Percentiles rank a stretch among this genome's conserved stretches.
These are phyloP conservation scores for Lathronympha strigana DNA, from an alignment of 2,888 invertebrate species.

Conservation along the genomic window DNA sequence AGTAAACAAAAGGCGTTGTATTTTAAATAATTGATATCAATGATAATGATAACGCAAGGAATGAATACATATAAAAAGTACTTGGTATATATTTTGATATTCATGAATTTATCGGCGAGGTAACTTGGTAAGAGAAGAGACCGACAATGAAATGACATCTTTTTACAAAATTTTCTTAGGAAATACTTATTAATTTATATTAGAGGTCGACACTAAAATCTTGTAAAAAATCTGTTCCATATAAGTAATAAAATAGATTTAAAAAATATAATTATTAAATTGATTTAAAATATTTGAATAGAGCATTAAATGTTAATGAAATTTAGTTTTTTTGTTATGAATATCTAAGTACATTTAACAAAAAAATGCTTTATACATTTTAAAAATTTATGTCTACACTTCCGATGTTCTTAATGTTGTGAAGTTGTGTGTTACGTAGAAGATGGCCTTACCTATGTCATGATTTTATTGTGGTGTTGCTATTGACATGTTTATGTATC, in stretches of 20 bases:
- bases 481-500: slow-evolving; percentile 41
- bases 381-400: slow-evolving; percentile 61
- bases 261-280: slow-evolving; percentile 64
- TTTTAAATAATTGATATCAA: slow-evolving; percentile 66
- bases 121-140: slow-evolving; percentile 55
- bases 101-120: slow-evolving; percentile 73
- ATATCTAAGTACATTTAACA: slow-evolving; percentile 39
- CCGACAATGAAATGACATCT: slow-evolving; percentile 60
- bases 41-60: slow-evolving; percentile 60
- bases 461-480: slow-evolving; percentile 52
- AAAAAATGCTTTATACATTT: slow-evolving; percentile 59
- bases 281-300: slow-evolving; percentile 65
- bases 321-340: slow-evolving; percentile 36
- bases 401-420: slow-evolving; percentile 60
- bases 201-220: slow-evolving; percentile 74
- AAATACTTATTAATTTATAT: slow-evolving; percentile 51
- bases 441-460: slow-evolving; percentile 58
- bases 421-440: slow-evolving; percentile 61
- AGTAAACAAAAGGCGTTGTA: slow-evolving; percentile 55
- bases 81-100: slow-evolving; percentile 81
- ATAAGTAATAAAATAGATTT: slow-evolving; percentile 63
- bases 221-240: slow-evolving; percentile 61
- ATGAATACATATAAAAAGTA: slow-evolving; percentile 58
- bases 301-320: slow-evolving; percentile 67
- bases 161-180: slow-evolving; percentile 45